These are phyloP conservation scores for Serrognathus titanus DNA, from an alignment of 2,888 invertebrate genomes.

Conservation along the genomic window DNA sequence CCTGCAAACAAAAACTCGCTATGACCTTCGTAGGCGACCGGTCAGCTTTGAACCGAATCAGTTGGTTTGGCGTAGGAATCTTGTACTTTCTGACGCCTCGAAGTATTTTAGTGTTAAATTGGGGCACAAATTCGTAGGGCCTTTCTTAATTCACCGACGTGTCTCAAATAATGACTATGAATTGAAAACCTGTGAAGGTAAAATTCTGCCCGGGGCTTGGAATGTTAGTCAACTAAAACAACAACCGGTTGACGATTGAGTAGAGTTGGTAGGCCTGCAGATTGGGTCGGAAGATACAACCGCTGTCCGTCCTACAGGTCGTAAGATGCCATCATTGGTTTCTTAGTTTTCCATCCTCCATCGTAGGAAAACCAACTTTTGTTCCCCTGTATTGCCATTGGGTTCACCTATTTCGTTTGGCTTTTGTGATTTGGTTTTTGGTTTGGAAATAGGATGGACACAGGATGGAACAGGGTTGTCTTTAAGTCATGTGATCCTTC, in stretches of 20 bases:
- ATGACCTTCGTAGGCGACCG: slow-evolving; percentile 14
- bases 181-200: neutral
- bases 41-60: slow-evolving; percentile 11
- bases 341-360: no score
- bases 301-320: no score
- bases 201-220: neutral
- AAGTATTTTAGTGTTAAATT: slow-evolving; percentile 24
- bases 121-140: slow-evolving; percentile 20
- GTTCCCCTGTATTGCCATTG: no score
- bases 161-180: neutral
- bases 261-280: no score
- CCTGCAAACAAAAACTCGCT: neutral
- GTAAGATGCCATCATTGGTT: no score
- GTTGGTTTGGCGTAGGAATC: slow-evolving; percentile 21
- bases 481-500: no score
- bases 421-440: no score
- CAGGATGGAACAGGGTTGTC: no score
- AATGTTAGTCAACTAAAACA: neutral
- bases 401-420: no score
- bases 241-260: neutral
- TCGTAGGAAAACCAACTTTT: no score
- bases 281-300: no score
- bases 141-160: neutral
- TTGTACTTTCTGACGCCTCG: slow-evolving; percentile 21
- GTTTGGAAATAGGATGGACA: no score